Evolutionary conservation across 1,140 invertebrate genomes (phyloP).

Genomic region (Cataglyphis hispanica): DNA sequence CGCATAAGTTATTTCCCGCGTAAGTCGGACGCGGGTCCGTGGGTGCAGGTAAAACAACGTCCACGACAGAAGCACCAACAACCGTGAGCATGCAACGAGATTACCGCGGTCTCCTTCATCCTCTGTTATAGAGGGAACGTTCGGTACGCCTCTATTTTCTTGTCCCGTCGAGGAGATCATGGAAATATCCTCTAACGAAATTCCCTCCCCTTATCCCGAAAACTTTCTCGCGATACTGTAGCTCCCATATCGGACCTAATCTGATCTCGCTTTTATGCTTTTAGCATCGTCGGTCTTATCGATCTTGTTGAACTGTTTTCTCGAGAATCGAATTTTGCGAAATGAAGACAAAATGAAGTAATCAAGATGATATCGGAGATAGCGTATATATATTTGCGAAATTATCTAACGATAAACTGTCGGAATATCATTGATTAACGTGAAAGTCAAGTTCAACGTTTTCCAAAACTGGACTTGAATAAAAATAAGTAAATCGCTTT

Average conservation of each 20-base stretch:
- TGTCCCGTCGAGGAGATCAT: background rate
- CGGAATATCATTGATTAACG: background rate
- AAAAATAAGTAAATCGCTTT: background rate
- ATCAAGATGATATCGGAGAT: constrained; percentile 4
- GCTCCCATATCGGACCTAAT: constrained; percentile 48
- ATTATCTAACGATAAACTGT: background rate
- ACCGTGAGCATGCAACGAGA: constrained; percentile 64
- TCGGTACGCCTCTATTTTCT: constrained; percentile 6
- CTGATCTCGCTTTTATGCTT: constrained; percentile 20
- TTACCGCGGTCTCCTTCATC: constrained; percentile 68
- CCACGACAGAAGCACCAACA: constrained; percentile 31
- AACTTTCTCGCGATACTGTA: background rate
- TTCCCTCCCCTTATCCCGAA: background rate
- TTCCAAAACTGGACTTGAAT: background rate
- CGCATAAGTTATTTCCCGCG: constrained; percentile 65
- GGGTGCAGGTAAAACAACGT: constrained; percentile 38
- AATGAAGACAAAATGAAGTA: background rate
- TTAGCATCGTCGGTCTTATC: constrained; percentile 5
- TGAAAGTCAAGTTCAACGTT: background rate
- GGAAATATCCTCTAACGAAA: constrained; percentile 17
- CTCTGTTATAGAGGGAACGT: background rate
- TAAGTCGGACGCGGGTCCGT: constrained; percentile 52
- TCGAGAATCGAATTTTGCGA: constrained; percentile 19
- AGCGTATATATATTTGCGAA: background rate
- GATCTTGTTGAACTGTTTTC: constrained; percentile 13